These are phyloP conservation scores for Catalaphyllia jardinei DNA, from an alignment of 64 coral and sea anemone species.

Conservation along the genomic window DNA sequence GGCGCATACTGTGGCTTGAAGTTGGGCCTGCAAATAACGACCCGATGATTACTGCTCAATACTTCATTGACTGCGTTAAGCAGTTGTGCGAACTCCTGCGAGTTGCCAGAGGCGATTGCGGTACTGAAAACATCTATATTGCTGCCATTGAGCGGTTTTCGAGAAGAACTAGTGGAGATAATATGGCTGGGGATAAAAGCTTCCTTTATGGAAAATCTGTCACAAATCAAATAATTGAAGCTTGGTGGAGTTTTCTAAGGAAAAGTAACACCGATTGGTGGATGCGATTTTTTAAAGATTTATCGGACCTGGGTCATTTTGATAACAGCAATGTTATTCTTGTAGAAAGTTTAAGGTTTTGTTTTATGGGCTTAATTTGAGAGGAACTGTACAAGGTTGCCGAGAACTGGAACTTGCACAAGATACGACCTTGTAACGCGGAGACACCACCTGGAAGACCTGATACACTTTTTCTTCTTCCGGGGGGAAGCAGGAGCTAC, in stretches of 20 bases:
- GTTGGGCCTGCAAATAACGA: too few species aligned
- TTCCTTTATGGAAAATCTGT: conserved; percentile 46
- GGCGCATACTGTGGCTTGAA: too few species aligned
- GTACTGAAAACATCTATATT: conserved; percentile 49
- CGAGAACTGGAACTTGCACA: conserved; percentile 52
- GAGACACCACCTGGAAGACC: conserved; percentile 2
- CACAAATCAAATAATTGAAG: conserved; percentile 35
- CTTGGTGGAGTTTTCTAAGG: conserved; percentile 46
- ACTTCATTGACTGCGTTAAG: conserved; percentile 20
- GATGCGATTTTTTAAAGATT: conserved; percentile 56
- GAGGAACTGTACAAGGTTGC: conserved; percentile 42
- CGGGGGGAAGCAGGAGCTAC: conserved; percentile 17
- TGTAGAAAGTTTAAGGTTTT: conserved; percentile 52
- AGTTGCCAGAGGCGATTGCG: conserved; percentile 41
- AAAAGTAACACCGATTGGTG: conserved; percentile 53
- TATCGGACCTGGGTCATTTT: conserved; percentile 27
- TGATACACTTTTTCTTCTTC: conserved; percentile 4
- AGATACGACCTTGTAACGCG: conserved; percentile 27
- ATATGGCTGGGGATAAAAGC: not conserved
- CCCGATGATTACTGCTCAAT: conserved; percentile 4
- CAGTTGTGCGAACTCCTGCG: conserved; percentile 8
- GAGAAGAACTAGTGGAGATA: conserved; percentile 1
- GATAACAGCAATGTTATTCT: conserved; percentile 37
- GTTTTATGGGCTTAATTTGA: conserved; percentile 20
- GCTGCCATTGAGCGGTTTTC: conserved; percentile 32